phyloP scores from a whole-genome alignment of 2,797 vertebrate genomes.

The Anolis apletophallus region DNA sequence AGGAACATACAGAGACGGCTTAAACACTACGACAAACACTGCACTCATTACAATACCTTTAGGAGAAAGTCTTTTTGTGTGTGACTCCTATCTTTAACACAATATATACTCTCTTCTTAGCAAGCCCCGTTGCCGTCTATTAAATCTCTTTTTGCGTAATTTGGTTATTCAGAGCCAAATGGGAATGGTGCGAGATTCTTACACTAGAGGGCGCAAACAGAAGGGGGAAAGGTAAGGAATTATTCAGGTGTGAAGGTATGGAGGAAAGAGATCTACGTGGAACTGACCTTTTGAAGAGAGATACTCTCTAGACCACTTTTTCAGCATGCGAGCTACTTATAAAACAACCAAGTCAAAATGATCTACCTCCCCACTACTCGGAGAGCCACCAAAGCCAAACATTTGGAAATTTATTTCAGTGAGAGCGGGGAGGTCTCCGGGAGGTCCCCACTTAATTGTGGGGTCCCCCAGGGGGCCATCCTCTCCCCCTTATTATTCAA shows the following conservation, averaged over 20 bases:
- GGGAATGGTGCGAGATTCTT: not conserved
- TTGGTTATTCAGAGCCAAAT: not conserved
- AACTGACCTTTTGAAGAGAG: not conserved
- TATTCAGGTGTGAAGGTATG: not conserved
- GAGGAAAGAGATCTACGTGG: not conserved
- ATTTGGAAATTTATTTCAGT: too few species aligned
- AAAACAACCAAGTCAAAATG: too few species aligned
- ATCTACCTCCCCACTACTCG: too few species aligned
- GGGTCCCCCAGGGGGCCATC: too few species aligned
- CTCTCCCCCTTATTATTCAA: too few species aligned
- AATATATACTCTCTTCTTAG: not conserved
- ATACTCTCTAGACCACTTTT: too few species aligned
- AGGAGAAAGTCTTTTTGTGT: too few species aligned
- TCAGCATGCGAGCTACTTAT: too few species aligned
- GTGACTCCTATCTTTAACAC: not conserved
- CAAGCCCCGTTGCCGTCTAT: not conserved
- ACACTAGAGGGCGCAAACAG: constrained; percentile 28
- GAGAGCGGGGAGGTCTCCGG: too few species aligned
- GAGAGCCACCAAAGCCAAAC: too few species aligned
- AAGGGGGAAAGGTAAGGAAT: too few species aligned
- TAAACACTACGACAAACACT: not conserved
- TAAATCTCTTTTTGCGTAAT: not conserved
- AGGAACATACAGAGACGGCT: not conserved
- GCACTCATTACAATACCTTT: not conserved
- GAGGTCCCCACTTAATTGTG: too few species aligned